Conservation (phyloP, 2,888 invertebrate genomes). For the Lasioglossum oenotherae region DNA sequence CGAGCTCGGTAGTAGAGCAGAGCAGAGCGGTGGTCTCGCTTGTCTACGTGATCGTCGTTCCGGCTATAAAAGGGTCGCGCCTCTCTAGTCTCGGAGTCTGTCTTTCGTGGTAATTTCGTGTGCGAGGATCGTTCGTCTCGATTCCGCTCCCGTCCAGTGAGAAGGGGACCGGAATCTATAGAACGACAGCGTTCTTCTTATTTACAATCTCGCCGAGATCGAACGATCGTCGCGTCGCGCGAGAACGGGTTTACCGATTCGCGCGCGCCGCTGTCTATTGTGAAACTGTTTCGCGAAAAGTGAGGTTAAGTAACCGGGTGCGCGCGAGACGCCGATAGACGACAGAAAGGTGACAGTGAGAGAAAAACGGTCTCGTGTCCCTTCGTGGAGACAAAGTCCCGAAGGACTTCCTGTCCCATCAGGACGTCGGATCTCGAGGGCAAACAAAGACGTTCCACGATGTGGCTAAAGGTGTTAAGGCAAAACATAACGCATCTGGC, state of each 20-base stretch:
- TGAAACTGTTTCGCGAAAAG: constrained; percentile 29
- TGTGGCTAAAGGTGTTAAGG: constrained; percentile 82
- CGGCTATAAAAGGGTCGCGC: constrained; percentile 75
- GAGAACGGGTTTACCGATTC: background rate
- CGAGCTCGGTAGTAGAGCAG: constrained; percentile 71
- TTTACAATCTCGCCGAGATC: background rate
- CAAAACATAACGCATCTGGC: constrained; percentile 81
- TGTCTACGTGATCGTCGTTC: constrained; percentile 76
- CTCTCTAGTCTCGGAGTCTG: constrained; percentile 66
- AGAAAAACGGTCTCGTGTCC: constrained; percentile 2
- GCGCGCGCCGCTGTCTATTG: background rate
- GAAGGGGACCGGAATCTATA: background rate
- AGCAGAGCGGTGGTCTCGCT: constrained; percentile 58
- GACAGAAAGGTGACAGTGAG: constrained; percentile 51
- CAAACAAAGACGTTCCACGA: constrained; percentile 69
- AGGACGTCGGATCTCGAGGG: constrained; percentile 68
- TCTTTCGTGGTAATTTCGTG: constrained; percentile 66
- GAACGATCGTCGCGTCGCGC: background rate
- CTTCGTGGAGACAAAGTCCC: background rate
- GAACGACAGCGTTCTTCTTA: background rate
- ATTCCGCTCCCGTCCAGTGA: background rate
- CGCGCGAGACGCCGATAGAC: background rate
- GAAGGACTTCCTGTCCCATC: constrained; percentile 24
- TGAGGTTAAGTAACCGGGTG: constrained; percentile 53
- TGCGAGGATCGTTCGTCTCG: constrained; percentile 36